These are phyloP conservation scores for Hydropotes inermis DNA, from an alignment of 2,113 vertebrate species.

Conservation along the genomic window DNA sequence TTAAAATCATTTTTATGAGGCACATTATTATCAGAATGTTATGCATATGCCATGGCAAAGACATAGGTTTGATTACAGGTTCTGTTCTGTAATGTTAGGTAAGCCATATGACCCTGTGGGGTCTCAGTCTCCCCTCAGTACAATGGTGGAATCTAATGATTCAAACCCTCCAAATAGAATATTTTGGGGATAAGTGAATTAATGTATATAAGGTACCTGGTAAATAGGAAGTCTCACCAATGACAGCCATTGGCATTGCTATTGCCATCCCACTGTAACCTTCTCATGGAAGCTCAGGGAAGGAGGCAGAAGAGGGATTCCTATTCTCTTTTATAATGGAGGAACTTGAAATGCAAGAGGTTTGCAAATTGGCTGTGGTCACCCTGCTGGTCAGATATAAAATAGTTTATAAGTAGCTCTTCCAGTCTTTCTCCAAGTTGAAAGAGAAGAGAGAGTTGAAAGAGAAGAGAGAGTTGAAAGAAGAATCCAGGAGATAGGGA, in stretches of 20 bases:
- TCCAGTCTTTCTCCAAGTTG: neutral
- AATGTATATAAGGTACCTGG: neutral
- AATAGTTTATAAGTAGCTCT: neutral
- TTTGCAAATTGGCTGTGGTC: neutral
- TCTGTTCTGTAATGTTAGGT: neutral
- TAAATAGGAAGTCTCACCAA: neutral
- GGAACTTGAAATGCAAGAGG: neutral
- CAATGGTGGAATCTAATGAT: neutral
- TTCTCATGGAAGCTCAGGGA: neutral
- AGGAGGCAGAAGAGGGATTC: neutral
- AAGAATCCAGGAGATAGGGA: neutral
- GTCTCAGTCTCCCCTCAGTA: fast-evolving
- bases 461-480: neutral
- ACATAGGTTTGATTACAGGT: neutral
- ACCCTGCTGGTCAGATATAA: neutral
- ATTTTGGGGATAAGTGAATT: neutral
- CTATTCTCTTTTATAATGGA: neutral
- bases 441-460: neutral
- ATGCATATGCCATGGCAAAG: neutral
- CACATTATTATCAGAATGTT: neutral
- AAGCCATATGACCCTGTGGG: neutral
- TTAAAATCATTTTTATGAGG: neutral
- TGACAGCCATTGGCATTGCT: neutral
- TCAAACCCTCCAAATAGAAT: neutral
- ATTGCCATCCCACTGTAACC: neutral